Percentiles rank a stretch among this genome's conserved stretches.
Conservation (phyloP, 2,888 invertebrate species). For the Sthenelais limicola region DNA sequence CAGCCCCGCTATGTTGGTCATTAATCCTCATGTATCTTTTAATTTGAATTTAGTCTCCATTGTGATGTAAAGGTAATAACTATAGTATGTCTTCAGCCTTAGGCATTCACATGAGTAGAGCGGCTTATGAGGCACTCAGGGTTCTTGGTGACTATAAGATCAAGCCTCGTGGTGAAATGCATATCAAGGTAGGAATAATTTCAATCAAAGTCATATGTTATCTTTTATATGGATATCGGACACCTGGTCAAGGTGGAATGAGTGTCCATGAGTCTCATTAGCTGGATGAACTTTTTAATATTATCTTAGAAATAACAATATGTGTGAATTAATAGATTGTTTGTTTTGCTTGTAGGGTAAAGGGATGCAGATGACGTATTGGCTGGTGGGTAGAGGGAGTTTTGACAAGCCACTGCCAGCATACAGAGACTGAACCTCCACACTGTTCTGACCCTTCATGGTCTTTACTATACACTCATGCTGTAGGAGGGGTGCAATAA, state of each 20-base stretch:
- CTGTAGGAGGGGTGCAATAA: too few species aligned
- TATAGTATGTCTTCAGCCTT: not conserved
- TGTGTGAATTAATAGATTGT: too few species aligned
- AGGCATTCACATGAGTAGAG: slow-evolving; percentile 21
- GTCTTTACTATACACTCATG: too few species aligned
- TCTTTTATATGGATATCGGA: not conserved
- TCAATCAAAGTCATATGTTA: not conserved
- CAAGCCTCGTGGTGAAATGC: slow-evolving; percentile 16
- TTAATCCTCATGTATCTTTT: too few species aligned
- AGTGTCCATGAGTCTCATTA: too few species aligned
- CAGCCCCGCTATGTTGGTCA: too few species aligned
- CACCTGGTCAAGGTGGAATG: not conserved
- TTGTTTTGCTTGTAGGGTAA: slow-evolving; percentile 6
- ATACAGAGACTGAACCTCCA: too few species aligned
- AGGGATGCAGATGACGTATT: slow-evolving; percentile 7
- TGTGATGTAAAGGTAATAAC: too few species aligned
- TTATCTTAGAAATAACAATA: too few species aligned
- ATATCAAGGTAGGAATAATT: slow-evolving; percentile 14
- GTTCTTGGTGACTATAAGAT: not conserved
- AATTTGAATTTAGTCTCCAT: too few species aligned
- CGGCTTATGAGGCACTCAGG: not conserved
- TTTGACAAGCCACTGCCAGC: slow-evolving; percentile 6
- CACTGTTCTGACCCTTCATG: too few species aligned
- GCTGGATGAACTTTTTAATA: too few species aligned
- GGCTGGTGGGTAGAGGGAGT: not conserved